These are phyloP conservation scores for Trachymyrmex cornetzi DNA, from an alignment of 1,140 invertebrate species.

Conservation along the genomic window DNA sequence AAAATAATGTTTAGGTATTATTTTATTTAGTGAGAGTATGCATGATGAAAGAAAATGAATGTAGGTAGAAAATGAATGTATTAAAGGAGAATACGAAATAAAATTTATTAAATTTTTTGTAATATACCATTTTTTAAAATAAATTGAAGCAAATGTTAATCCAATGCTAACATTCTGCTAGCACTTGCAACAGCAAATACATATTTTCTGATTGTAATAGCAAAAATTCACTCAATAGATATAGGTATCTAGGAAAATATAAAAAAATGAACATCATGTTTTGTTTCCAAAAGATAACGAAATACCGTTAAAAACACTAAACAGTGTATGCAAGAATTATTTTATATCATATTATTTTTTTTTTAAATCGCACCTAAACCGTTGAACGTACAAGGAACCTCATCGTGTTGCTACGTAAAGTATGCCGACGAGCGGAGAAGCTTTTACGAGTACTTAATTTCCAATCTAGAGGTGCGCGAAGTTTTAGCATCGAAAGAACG, in stretches of 20 bases:
- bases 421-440: background rate
- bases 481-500: background rate
- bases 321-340: background rate
- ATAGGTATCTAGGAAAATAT: background rate
- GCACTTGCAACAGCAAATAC: background rate
- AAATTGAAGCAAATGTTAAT: background rate
- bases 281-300: background rate
- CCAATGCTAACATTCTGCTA: background rate
- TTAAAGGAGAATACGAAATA: background rate
- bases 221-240: background rate
- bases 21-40: background rate
- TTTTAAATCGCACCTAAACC: background rate
- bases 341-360: background rate
- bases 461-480: background rate
- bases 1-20: background rate
- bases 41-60: background rate
- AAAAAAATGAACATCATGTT: background rate
- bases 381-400: background rate
- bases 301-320: background rate
- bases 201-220: background rate
- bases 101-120: constrained; percentile 3
- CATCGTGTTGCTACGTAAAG: background rate
- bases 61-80: too few species aligned
- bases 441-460: constrained; percentile 11
- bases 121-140: background rate